Evolutionary conservation across 2,797 vertebrate genomes (phyloP).

Genomic region (Remorina albescens): DNA sequence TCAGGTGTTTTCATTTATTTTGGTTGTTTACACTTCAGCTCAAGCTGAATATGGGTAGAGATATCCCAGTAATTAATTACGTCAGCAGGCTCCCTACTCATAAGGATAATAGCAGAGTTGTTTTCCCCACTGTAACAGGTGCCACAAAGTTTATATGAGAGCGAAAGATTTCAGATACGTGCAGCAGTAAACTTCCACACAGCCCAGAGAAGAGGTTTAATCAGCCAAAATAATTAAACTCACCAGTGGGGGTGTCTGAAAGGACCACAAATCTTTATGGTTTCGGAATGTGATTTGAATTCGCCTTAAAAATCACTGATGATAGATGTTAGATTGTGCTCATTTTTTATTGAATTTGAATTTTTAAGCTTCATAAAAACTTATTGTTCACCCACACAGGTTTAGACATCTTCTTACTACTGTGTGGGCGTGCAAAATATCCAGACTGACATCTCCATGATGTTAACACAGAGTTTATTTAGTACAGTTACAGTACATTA

Average conservation of each 20-base stretch:
- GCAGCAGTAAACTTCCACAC: not conserved
- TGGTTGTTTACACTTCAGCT: not conserved
- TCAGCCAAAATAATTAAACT: slow-evolving; percentile 25
- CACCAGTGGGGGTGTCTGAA: not conserved
- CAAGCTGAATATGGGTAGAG: not conserved
- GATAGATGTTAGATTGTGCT: not conserved
- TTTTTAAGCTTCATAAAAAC: not conserved
- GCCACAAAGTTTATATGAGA: not conserved
- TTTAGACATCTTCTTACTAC: not conserved
- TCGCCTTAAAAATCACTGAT: not conserved
- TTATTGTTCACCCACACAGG: not conserved
- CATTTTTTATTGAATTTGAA: not conserved
- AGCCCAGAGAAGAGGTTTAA: not conserved
- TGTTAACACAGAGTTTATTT: not conserved
- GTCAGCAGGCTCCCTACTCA: not conserved
- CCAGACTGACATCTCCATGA: not conserved
- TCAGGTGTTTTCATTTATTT: slow-evolving; percentile 13
- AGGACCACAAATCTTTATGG: not conserved
- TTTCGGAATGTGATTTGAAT: not conserved
- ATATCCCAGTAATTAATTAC: not conserved
- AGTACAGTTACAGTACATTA: not conserved
- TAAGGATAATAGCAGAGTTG: not conserved
- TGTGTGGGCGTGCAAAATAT: not conserved
- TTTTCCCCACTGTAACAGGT: not conserved
- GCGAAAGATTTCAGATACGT: not conserved